Percentiles rank a stretch among this genome's conserved stretches.
Conservation (phyloP, 2,888 invertebrate species). For the Agonopterix alstromeriana region DNA sequence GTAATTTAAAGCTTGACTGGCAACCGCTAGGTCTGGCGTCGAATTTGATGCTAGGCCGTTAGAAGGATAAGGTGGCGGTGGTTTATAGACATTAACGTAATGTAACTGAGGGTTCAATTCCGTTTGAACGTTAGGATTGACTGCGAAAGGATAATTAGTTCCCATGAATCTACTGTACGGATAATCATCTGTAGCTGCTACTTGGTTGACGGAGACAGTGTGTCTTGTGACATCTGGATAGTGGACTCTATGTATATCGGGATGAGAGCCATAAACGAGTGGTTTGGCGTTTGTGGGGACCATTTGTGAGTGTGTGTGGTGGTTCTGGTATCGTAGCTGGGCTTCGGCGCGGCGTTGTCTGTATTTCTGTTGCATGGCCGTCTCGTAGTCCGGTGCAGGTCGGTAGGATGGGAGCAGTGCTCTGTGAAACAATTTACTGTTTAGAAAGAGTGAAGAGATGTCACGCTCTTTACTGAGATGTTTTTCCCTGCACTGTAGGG, state of each 20-base stretch:
- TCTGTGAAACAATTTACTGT: constrained; percentile 48
- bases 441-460: too few relatives aligned
- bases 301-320: constrained; percentile 32
- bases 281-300: constrained; percentile 31
- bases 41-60: constrained; percentile 88
- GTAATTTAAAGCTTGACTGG: constrained; percentile 77
- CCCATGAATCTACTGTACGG: constrained; percentile 50
- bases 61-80: constrained; percentile 90
- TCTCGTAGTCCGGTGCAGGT: constrained; percentile 96
- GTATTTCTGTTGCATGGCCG: constrained; percentile 92
- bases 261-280: constrained; percentile 81
- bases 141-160: constrained; percentile 56
- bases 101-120: constrained; percentile 71
- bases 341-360: constrained; percentile 66
- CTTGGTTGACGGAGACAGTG: constrained; percentile 41
- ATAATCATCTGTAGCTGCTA: constrained; percentile 45
- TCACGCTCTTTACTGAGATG: too few relatives aligned
- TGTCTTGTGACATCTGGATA: constrained; percentile 82
- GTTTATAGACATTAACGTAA: constrained; percentile 84
- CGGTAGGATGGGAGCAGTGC: constrained; percentile 90
- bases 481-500: too few relatives aligned
- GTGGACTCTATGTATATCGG: constrained; percentile 82
- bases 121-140: constrained; percentile 54
- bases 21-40: constrained; percentile 88
- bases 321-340: constrained; percentile 55